Base-by-base conservation (phyloP, 2,888 invertebrate genomes). In the Harmothoe impar region DNA sequence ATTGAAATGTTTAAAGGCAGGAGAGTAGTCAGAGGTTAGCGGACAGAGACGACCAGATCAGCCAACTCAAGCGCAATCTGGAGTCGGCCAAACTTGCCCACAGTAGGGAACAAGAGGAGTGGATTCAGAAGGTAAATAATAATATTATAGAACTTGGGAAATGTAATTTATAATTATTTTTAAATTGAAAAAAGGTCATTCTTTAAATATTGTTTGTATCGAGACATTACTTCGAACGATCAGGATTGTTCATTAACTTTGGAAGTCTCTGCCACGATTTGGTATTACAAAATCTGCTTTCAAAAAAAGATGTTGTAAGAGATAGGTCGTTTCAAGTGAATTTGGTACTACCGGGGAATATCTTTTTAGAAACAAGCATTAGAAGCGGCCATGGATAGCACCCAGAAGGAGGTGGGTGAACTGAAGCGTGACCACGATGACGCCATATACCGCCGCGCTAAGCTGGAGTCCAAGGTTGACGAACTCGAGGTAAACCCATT, bases 321-420 rank as follows among this genome's bases (percentile, higher is more conserved):
- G n/a, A n/a, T n/a, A n/a, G n/a, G n/a, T n/a, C n/a, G n/a, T n/a
- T n/a, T n/a, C 3, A 43, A 43, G 43, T 3, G 5, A 43, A 43
- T 43, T 43, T 43, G 43, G 43, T 43, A n/a, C n/a, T n/a, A n/a
- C n/a, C n/a, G n/a, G n/a, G n/a, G n/a, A n/a, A n/a, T n/a, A 43
- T 43, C 3, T 43, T 7, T 43, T 43, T 91, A 95, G 95, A 92
- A 93, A 54, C 94, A 94, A 85, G 93, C 93, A 15, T 89, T 94
- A 85, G 94, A 95, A 90, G 90, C 92, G 0, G 93, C 93, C 10
- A 89, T 94, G 85, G 94, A 94, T 78, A 92, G 93, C 52, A 92
- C 93, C 20, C 94, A 95, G 91, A 94, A 93, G 89, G 94, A 94
- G 88, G 92, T 94, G 89, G 90, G 93, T 0, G 92, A 92, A 78